Base-by-base conservation (phyloP, 1,140 invertebrate genomes). In the Anagrus nilaparvatae region DNA sequence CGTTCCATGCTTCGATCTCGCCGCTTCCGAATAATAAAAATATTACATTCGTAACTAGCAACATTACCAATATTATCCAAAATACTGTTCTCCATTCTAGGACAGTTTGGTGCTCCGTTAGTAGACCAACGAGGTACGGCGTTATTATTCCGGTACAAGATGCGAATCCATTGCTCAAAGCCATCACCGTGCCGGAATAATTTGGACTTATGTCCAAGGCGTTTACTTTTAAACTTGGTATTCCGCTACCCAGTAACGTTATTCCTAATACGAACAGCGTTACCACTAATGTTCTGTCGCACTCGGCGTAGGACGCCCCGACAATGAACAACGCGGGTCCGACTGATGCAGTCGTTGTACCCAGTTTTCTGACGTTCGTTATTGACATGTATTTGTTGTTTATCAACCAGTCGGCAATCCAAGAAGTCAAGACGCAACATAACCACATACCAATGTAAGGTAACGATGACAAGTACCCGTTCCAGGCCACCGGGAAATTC, bases 171-270 rank as follows among this genome's bases (percentile, higher is more conserved):
- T 91, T 90, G 0, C 86, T 83, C 27, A 91, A 71, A 3, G 85
- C 87, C 73, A 89, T 89, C 9, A 87, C 64, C 1, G 81, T 81
- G 28, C 86, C 84, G 9, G 84, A 82, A 61, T 80, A 85, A 64
- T 86, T 87, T 3, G 84, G 82, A 28, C 81, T 81, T 35, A 93
- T 74, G 62, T 91, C 87, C 30, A 91, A 61, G 9, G 85, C 79
- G 52, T 88, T 90, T 2, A 84, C 78, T 60, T 83, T 82, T 70
- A 83, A 78, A 34, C 80, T 47, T 5, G 45, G 45, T 50, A 75
- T 77, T 50, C 69, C 84, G 44, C 73, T 76, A 0, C 82, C 82
- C 78, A 84, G 82, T 4, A 80, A 65, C 2, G 77, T 78, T 74
- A 84, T 82, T 5, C 77, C 79, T 5, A 80, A 58, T 2, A 79